phyloP scores from a whole-genome alignment of 2,888 invertebrate genomes.

The Andrena minutula region DNA sequence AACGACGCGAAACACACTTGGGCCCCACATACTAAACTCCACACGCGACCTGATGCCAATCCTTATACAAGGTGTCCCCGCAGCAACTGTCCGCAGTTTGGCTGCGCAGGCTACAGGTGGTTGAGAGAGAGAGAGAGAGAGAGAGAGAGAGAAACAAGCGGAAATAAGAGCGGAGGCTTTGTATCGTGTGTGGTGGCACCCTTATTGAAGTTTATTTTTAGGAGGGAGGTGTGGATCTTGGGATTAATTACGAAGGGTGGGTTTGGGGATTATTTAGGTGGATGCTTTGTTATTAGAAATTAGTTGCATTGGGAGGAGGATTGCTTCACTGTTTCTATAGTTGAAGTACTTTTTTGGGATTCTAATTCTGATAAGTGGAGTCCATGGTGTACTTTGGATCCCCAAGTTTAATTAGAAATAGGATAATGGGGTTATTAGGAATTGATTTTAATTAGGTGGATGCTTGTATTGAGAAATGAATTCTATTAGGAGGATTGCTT shows the following conservation, averaged over 20 bases:
- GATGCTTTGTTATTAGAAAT: not conserved
- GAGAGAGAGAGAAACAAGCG: not conserved
- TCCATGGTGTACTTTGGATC: not conserved
- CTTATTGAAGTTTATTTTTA: too few species aligned
- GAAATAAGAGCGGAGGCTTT: too few species aligned
- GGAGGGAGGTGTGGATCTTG: too few species aligned
- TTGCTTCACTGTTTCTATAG: not conserved
- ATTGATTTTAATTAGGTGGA: not conserved
- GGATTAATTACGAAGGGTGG: too few species aligned
- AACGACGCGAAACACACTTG: conserved; percentile 43
- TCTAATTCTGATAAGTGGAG: not conserved
- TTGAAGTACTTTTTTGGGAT: not conserved
- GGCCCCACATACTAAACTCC: conserved; percentile 36
- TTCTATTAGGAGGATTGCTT: not conserved
- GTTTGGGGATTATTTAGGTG: too few species aligned
- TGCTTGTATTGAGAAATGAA: not conserved
- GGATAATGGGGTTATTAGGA: not conserved
- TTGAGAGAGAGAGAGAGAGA: not conserved
- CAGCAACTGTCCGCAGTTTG: not conserved
- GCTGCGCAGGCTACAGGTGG: not conserved
- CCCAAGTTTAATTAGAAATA: too few species aligned
- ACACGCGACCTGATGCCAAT: conserved; percentile 22
- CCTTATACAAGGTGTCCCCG: conserved; percentile 21
- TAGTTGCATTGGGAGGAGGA: not conserved
- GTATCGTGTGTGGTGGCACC: too few species aligned